Percentiles rank a stretch among this genome's conserved stretches.
phyloP scores from a whole-genome alignment of 2,888 invertebrate genomes.

The Drosophila nigricruria region DNA sequence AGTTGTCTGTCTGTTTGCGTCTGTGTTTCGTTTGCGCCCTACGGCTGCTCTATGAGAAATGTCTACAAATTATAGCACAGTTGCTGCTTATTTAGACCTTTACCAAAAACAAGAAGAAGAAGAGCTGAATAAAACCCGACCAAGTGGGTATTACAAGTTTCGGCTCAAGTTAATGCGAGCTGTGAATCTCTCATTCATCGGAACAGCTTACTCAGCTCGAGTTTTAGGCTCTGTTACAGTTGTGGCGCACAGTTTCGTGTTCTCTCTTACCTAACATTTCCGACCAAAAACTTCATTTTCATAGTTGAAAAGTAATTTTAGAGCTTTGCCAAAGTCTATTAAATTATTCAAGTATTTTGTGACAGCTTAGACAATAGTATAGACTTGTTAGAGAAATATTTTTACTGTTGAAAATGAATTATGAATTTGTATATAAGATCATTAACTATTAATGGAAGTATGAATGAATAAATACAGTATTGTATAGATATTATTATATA shows the following conservation, averaged over 20 bases:
- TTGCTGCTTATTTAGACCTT: conserved; percentile 28
- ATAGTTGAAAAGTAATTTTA: background rate
- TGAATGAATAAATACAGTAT: too few relatives aligned
- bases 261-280: background rate
- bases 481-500: too few relatives aligned
- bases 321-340: background rate
- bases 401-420: background rate
- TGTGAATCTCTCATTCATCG: conserved; percentile 15
- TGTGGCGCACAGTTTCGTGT: background rate
- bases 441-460: background rate
- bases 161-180: conserved; percentile 26
- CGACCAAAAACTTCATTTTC: background rate
- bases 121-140: background rate
- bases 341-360: background rate
- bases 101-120: conserved; percentile 2
- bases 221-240: background rate
- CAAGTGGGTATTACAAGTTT: conserved; percentile 52
- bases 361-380: background rate
- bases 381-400: background rate
- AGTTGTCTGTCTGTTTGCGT: conserved; percentile 39
- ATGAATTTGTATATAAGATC: background rate
- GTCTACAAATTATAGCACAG: conserved; percentile 64
- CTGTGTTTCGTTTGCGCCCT: conserved; percentile 50
- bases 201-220: background rate
- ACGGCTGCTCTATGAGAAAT: conserved; percentile 58